Evolutionary conservation across 2,113 vertebrate species (phyloP), one percentile per base, ranked within the genome.

Genomic region (Hydrochoerus hydrochaeris): DNA sequence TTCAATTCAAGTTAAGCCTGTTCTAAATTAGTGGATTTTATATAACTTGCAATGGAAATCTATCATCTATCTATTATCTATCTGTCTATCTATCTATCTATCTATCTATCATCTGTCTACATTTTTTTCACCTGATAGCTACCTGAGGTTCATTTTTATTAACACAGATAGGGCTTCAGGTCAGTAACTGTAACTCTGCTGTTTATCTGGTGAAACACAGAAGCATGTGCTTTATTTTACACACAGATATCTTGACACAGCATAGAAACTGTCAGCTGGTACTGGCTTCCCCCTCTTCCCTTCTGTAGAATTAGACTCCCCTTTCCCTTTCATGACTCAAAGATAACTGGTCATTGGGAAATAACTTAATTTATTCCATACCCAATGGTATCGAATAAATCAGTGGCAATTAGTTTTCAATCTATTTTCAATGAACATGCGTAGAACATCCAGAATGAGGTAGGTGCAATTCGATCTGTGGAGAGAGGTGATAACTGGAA

Each of bases 391-490:
- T 57, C 4, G 54, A 57, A 19, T 19, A 57, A 57, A 57, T 57
- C 16, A 57, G 57, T 65, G 81, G 32, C 75, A 84, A 95, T 95
- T 78, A 60, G 54, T 67, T 86, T 93, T 86, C 67, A 94, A 83
- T 63, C 83, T 28, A 46, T 91, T 89, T 93, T 93, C 73, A 38
- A 91, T 57, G 86, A 93, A 81, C 62, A 63, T 17, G 94, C 95
- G 58, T 60, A 52, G 63, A n/a, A 65, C 85, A 95, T 88, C 81
- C 90, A 85, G 82, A 90, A 90, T 62, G 46, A 93, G 30, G 82
- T 32, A 78, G 35, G 81, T 20, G 65, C 82, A 84, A 67, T 88
- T 90, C 91, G 81, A 38, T 54, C 78, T 91, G 28, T 26, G 9
- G 35, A 93, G 30, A 91, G 16, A 83, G 87, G 49, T 35, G 57